Evolutionary conservation across 2,113 vertebrate genomes (phyloP), one percentile per base, ranked within the genome.

Genomic region (Perccottus glenii): DNA sequence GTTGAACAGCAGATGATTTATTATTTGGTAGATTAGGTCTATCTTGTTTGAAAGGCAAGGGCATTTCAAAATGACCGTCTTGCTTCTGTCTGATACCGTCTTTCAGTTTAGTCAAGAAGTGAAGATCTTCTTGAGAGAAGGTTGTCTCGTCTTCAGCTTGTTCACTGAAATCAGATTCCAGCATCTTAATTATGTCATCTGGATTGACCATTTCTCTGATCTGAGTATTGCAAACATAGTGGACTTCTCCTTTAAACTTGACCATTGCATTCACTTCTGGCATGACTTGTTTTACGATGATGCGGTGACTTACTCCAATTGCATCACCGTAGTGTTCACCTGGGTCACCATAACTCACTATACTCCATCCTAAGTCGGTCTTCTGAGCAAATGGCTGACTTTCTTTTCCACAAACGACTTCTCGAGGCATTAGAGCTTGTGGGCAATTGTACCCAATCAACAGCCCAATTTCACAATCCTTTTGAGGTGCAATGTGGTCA

Each of bases 31-130:
- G 33, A 38, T 2, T 44, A 10, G 57, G 57, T 27, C 11, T 43
- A 2, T 27, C 36, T 38, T 9, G 2, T 11, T 56, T 56, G 40
- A 59, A 59, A 11, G 56, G 40, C 3, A 43, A n/a, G 4, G 38
- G 65, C 55, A 68, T 59, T n/a, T 68, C 65, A 9, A 53, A n/a
- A 35, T 65, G 63, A 11, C 63, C 32, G 1, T 69, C 19, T 35
- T 35, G 16, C 9, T 53, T 60, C 3, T 35, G 48, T 10, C 44
- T 60, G 0, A 69, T 61, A 32, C 58, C 48, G 9, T 46, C 40
- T 0, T 60, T 4, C n/a, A 53, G 2, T 11, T 44, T 72, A 6
- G 9, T 6, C 4, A 64, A 6, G 38, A 72, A 64, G 4, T 0
- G 0, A 1, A 72, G 14, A 44, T 72, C 60, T 36, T 72, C 69